Conservation (phyloP, 2,797 vertebrate species). For the Aotus griseimembra region DNA sequence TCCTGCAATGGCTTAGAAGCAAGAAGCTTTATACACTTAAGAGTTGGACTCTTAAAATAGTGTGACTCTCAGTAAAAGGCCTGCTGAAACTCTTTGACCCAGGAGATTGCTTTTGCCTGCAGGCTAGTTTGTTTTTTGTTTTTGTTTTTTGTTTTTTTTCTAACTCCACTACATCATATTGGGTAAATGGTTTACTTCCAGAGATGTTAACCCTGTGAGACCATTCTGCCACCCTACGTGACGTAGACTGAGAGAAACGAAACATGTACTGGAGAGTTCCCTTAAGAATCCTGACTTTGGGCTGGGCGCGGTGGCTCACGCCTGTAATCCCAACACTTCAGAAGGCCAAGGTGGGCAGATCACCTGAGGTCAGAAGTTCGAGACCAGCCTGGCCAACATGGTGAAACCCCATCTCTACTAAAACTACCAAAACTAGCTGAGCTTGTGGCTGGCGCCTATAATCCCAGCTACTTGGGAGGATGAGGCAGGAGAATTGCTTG, state of each 20-base stretch:
- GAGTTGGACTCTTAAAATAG: background rate
- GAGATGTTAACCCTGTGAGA: background rate
- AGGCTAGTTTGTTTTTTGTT: background rate
- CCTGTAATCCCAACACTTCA: background rate
- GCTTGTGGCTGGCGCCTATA: background rate
- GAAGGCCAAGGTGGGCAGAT: background rate
- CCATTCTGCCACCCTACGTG: background rate
- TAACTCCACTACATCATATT: background rate
- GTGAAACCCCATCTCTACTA: background rate
- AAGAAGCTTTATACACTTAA: background rate
- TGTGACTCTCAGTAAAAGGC: background rate
- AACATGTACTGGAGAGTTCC: background rate
- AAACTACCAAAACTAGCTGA: background rate
- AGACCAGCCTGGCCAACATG: background rate
- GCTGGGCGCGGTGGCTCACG: background rate
- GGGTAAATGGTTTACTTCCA: background rate
- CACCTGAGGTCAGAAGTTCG: background rate
- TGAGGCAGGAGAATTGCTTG: background rate
- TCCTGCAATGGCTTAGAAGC: background rate
- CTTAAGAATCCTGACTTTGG: background rate
- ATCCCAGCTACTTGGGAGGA: background rate
- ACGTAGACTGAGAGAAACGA: background rate
- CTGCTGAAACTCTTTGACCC: background rate
- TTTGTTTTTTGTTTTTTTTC: background rate
- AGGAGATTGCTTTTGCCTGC: background rate